Evolutionary conservation across 23 tunicate species (phyloP).

Genomic region (Diplosoma virens): DNA sequence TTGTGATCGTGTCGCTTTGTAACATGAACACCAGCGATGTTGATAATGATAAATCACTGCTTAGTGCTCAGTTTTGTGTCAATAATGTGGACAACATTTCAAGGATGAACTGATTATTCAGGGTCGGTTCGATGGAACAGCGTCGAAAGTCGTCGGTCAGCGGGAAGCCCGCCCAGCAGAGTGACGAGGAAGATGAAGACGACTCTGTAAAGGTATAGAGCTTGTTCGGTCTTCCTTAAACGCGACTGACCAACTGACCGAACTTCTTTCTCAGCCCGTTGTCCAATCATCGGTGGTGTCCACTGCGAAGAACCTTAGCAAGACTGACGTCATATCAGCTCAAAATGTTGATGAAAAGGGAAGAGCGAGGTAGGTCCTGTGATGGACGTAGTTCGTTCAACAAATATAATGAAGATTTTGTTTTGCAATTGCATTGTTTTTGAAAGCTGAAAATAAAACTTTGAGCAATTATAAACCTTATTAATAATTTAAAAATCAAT

Average conservation of each 20-base stretch:
- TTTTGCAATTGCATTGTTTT: no score
- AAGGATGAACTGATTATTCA: no score
- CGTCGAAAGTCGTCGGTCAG: neutral
- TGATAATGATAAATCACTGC: no score
- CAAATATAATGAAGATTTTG: no score
- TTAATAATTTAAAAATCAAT: no score
- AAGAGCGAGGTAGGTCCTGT: constrained; percentile 66
- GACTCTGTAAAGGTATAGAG: constrained; percentile 4
- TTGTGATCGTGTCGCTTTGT: no score
- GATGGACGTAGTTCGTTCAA: no score
- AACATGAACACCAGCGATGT: no score
- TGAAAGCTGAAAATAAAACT: no score
- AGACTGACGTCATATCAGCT: constrained; percentile 63
- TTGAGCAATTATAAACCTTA: no score
- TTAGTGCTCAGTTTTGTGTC: no score
- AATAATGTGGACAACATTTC: no score
- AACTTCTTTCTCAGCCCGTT: constrained; percentile 45
- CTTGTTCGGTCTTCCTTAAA: neutral
- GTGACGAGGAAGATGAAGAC: constrained; percentile 52
- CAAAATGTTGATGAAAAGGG: constrained; percentile 95
- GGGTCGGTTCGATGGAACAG: constrained; percentile 38
- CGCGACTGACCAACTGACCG: neutral
- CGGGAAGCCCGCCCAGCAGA: constrained; percentile 2
- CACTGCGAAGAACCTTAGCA: constrained; percentile 67
- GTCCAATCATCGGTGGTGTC: constrained; percentile 95